Conservation (phyloP, 2,797 vertebrate species). For the Lemur catta region DNA sequence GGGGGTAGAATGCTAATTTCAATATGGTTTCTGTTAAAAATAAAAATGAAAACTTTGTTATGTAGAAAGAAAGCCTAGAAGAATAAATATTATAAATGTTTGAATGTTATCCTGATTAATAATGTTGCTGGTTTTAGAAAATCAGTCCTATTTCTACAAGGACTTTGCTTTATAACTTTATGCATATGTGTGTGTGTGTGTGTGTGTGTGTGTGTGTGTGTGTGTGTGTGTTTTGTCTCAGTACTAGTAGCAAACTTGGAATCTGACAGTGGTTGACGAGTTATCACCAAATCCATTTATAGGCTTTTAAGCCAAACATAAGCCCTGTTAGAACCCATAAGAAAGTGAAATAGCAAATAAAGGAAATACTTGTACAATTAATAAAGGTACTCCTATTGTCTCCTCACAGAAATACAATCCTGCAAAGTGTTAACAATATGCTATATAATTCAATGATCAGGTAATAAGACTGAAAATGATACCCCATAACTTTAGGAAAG, state of each 20-base stretch:
- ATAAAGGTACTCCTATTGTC: slow-evolving; percentile 15
- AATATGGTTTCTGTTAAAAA: neutral
- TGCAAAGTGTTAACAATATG: neutral
- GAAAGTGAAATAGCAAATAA: slow-evolving; percentile 49
- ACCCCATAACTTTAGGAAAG: neutral
- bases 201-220: neutral
- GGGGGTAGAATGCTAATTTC: neutral
- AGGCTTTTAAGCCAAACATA: slow-evolving; percentile 4
- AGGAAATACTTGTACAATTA: slow-evolving; percentile 52
- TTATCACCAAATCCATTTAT: slow-evolving; percentile 27
- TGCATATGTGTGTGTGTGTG: too few relatives aligned
- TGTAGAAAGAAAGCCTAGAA: neutral
- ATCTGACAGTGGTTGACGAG: neutral
- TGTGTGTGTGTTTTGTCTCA: neutral
- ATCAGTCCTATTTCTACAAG: neutral
- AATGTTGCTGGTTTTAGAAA: slow-evolving; percentile 2
- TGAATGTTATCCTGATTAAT: neutral
- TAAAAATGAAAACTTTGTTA: neutral
- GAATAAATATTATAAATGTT: neutral
- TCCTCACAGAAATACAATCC: slow-evolving; percentile 59
- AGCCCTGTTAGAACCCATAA: slow-evolving; percentile 21
- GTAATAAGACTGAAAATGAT: neutral
- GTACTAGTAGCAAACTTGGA: neutral
- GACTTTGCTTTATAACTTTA: neutral
- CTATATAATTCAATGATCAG: neutral